phyloP scores from a whole-genome alignment of 2,113 vertebrate species.

The Geococcyx californianus region DNA sequence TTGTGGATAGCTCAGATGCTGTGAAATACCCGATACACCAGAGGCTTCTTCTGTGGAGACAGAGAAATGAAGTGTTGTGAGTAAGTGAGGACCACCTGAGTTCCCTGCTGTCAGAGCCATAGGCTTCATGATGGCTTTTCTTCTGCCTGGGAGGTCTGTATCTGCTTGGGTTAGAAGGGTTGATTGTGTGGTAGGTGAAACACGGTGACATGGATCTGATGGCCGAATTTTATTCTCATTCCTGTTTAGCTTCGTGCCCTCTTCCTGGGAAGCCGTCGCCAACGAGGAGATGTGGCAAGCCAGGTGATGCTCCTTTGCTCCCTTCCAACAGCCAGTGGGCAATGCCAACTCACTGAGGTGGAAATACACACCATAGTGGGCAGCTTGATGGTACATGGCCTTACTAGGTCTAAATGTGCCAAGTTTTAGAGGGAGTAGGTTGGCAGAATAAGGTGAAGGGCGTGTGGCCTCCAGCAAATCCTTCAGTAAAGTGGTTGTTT shows the following conservation, averaged over 20 bases:
- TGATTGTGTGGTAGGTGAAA: neutral
- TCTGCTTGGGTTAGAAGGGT: neutral
- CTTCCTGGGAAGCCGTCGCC: conserved; percentile 94
- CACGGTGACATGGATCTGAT: neutral
- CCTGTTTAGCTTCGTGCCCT: conserved; percentile 83
- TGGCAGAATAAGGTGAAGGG: neutral
- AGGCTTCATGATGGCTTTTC: neutral
- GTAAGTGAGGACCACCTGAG: neutral
- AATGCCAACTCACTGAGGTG: neutral
- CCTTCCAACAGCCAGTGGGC: neutral
- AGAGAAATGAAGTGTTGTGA: neutral
- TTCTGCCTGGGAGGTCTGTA: neutral
- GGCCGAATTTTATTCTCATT: conserved; percentile 12
- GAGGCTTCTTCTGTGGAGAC: neutral
- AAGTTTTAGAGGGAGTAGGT: neutral
- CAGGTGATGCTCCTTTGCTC: conserved; percentile 79
- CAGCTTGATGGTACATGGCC: neutral
- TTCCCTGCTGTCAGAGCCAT: neutral
- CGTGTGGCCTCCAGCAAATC: neutral
- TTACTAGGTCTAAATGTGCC: neutral
- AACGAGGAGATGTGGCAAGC: conserved; percentile 99
- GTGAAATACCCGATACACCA: neutral
- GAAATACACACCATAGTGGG: neutral
- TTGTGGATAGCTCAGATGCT: neutral
- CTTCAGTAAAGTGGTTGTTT: neutral